Evolutionary conservation across 2,797 vertebrate species (phyloP).

Genomic region (Micropoecilia bifurca): DNA sequence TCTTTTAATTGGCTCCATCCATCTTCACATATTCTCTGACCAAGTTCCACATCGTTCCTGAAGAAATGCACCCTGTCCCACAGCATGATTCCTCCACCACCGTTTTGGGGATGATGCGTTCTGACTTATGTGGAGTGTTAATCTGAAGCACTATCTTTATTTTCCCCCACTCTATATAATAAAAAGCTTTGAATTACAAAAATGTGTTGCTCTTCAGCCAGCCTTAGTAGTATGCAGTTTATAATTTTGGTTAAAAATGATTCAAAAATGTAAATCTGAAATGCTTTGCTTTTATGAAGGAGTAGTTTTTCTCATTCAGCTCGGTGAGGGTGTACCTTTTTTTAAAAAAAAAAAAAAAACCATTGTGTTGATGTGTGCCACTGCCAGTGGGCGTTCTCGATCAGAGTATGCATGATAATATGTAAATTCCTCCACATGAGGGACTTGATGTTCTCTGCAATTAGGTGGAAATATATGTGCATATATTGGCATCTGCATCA

Average conservation of each 20-base stretch:
- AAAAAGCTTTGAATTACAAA: neutral
- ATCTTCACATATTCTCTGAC: neutral
- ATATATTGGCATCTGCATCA: slow-evolving; percentile 21
- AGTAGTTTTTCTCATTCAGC: neutral
- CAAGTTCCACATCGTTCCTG: neutral
- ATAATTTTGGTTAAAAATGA: neutral
- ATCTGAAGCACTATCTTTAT: neutral
- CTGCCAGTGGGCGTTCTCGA: slow-evolving; percentile 3
- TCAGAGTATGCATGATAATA: slow-evolving; percentile 21
- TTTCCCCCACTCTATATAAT: neutral
- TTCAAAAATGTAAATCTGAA: neutral
- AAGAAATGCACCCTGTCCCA: neutral
- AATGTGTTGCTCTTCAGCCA: neutral
- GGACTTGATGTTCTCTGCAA: slow-evolving; percentile 20
- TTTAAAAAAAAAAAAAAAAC: neutral
- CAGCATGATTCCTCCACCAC: neutral
- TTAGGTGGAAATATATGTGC: slow-evolving; percentile 28
- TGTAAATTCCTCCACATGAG: slow-evolving; percentile 23
- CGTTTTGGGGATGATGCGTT: neutral
- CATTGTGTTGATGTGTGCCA: slow-evolving; percentile 8
- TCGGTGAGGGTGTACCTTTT: neutral
- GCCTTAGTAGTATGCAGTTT: neutral
- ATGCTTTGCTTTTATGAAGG: neutral
- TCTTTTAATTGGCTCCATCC: neutral
- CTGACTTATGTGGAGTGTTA: neutral